Evolutionary conservation across 2,888 invertebrate genomes (phyloP).

Genomic region (Aelia acuminata): DNA sequence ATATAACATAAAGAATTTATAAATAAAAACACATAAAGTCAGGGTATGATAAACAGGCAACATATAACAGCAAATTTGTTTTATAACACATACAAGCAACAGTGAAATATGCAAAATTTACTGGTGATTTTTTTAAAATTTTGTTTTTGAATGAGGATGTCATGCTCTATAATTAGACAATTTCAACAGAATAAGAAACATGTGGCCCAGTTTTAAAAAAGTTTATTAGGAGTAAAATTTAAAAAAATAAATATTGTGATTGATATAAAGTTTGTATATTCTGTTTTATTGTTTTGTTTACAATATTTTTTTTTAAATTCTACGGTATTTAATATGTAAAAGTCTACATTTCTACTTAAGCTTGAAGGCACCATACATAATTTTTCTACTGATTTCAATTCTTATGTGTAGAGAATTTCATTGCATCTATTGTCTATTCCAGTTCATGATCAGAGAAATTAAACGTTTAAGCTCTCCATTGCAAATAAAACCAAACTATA

Average conservation of each 20-base stretch:
- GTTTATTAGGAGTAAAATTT: neutral
- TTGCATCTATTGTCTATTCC: constrained; percentile 20
- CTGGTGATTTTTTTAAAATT: constrained; percentile 3
- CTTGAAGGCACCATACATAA: neutral
- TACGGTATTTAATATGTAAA: constrained; percentile 2
- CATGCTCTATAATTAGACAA: constrained; percentile 33
- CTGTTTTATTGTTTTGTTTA: neutral
- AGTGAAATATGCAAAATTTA: constrained; percentile 54
- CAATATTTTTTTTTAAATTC: neutral
- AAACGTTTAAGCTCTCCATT: neutral
- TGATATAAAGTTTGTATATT: neutral
- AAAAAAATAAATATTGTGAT: neutral
- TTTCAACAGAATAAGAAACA: constrained; percentile 7
- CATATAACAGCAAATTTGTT: constrained; percentile 40
- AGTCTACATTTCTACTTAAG: constrained; percentile 46
- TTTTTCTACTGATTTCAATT: constrained; percentile 30
- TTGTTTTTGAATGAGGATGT: neutral
- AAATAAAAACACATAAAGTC: constrained; percentile 26
- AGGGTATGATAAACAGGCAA: constrained; percentile 48
- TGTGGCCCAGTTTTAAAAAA: neutral
- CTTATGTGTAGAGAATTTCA: constrained; percentile 27
- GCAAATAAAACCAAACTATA: neutral
- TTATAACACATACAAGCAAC: constrained; percentile 55
- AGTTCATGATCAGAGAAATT: constrained; percentile 44
- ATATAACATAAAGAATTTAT: neutral